Evolutionary conservation across 2,113 vertebrate species (phyloP), one percentile per base, ranked within the genome.

Genomic region (Oncorhynchus kisutch): DNA sequence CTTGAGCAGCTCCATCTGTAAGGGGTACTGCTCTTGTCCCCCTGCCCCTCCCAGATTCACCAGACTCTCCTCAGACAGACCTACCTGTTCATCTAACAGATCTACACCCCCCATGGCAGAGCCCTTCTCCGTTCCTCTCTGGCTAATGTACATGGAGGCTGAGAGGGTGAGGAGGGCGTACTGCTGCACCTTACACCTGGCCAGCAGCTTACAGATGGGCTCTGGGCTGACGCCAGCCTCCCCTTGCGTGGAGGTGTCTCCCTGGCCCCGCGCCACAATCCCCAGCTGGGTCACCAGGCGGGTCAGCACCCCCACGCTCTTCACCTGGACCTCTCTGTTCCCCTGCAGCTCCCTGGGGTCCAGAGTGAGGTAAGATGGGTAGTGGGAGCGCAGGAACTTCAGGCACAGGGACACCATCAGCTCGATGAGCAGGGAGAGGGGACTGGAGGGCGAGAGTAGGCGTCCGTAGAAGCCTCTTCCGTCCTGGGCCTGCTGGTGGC

Each of bases 261-360:
- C 94, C 0, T 91, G 87, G 0, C 88, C 81, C 78, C 92, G 95
- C 74, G 94, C 95, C 77, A 91, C 48, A 0, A 69, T 71, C 9
- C 93, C 86, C 73, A 99, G 91, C 87, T 97, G 96, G 0, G 85
- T 89, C 86, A 95, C 89, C 24, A 99, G 82, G 5, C 94, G 87
- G 2, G 96, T 96, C 66, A 99, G 88, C 12, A 99, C 97, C 81
- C 96, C 94, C 34, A 97, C 96, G 0, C 98, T 97, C 82, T 97
- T 97, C 71, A 99, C 96, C 91, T 98, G 97, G 24, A 98, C 97
- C 0, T 98, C 97, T 8, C 95, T 90, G 93, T 98, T 98, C 62
- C 93, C 96, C 14, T 97, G 94, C 3, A 96, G 66, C 80, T 97
- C 96, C 8, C 90, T 91, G 76, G 95, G 95, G 6, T 88, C 89